These are phyloP conservation scores for Pongo pygmaeus DNA, from an alignment of 2,113 vertebrate species.

Conservation along the genomic window DNA sequence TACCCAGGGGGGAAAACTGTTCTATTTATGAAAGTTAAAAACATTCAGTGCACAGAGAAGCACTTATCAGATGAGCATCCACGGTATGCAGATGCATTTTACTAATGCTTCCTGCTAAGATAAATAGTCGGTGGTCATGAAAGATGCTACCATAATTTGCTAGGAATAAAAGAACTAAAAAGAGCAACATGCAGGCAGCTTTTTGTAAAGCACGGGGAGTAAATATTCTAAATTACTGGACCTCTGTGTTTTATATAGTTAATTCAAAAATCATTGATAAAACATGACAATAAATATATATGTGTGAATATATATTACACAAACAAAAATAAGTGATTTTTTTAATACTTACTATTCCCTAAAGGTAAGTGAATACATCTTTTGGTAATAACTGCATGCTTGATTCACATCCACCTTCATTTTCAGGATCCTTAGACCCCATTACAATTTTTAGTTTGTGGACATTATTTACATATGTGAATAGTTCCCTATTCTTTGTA, in stretches of 20 bases:
- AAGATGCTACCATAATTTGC: constrained; percentile 38
- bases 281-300: not conserved
- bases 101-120: constrained; percentile 58
- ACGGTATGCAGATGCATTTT: constrained; percentile 7
- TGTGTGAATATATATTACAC: not conserved
- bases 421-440: not conserved
- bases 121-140: constrained; percentile 47
- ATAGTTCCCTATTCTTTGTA: not conserved
- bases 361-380: not conserved
- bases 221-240: constrained; percentile 30
- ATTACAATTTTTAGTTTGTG: not conserved
- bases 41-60: constrained; percentile 40
- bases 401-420: not conserved
- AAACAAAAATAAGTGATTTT: not conserved
- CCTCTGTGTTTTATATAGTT: not conserved
- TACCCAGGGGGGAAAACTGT: constrained; percentile 18
- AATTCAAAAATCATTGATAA: constrained; percentile 41
- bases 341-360: not conserved
- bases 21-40: constrained; percentile 69
- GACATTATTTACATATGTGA: not conserved
- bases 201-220: not conserved
- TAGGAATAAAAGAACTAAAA: constrained; percentile 50
- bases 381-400: not conserved
- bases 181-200: not conserved
- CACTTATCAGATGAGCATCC: constrained; percentile 47